Evolutionary conservation across 2,113 vertebrate genomes (phyloP).

Genomic region (Gopherus evgoodei): DNA sequence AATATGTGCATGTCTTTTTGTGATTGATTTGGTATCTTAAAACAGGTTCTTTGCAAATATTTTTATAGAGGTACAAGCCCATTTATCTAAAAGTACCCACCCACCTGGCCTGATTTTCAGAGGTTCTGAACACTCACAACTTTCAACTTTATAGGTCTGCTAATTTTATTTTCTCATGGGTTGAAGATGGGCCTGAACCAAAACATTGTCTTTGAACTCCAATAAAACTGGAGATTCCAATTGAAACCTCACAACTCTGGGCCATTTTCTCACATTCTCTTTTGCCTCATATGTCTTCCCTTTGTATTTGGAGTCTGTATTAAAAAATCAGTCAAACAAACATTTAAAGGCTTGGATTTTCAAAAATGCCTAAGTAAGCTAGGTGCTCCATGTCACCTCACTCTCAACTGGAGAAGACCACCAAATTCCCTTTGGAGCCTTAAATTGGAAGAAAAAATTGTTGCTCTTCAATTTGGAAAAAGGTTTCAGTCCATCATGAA

Average conservation of each 20-base stretch:
- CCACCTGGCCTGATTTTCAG: background rate
- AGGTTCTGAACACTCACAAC: background rate
- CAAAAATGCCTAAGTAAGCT: background rate
- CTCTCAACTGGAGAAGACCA: background rate
- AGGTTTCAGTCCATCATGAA: background rate
- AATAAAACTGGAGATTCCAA: rapidly evolving
- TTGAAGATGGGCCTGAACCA: background rate
- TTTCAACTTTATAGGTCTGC: background rate
- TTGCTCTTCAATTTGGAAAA: background rate
- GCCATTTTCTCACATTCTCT: background rate
- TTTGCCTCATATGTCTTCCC: background rate
- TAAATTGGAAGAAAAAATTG: background rate
- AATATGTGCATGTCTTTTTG: background rate
- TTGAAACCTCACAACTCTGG: background rate
- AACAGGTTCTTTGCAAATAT: background rate
- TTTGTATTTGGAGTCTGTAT: background rate
- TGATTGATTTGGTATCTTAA: background rate
- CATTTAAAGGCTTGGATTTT: background rate
- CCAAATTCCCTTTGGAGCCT: background rate
- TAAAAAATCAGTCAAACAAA: background rate
- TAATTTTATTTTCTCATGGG: background rate
- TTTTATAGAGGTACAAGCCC: background rate
- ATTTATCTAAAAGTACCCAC: background rate
- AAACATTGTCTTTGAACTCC: background rate
- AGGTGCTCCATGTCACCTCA: background rate